Evolutionary conservation across 2,888 invertebrate genomes (phyloP), one percentile per base, ranked within the genome.

Genomic region (Apamea sordens): DNA sequence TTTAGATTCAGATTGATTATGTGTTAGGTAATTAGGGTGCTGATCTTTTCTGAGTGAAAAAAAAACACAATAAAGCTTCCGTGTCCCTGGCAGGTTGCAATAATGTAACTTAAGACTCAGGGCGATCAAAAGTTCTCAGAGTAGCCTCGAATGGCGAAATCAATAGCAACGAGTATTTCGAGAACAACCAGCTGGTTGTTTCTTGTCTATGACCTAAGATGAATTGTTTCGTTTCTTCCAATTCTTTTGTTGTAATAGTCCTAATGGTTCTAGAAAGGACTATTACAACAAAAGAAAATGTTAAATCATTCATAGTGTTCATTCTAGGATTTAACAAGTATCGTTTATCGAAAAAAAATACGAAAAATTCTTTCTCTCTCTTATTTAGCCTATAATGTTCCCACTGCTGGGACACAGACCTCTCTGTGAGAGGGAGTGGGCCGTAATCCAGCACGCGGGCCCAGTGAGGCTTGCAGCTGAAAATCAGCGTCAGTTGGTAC

Each of bases 141-240:
- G 71, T 32, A 56, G 56, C n/a, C 36, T 79, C 70, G 67, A 61
- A 73, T 47, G 36, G 15, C 18, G 28, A 84, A 73, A 79, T 79
- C 61, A 67, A 79, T 79, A 78, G 15, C 61, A 71, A 47, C 32
- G 47, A 61, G 41, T 56, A 32, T 73, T 73, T 50, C 18, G 47
- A 67, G 18, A 70, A 80, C 76, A 82, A 82, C 67, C 47, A 24
- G 36, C 61, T 71, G 11, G 44, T 71, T 71, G 44, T 83, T 71
- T 67, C 41, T 82, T 50, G 61, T 63, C 64, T 74, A 50, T 71
- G 41, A 68, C 24, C 65, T 73, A 72, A 32, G n/a, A 53, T 50
- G 3, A 67, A 76, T 65, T 67, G 64, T 76, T 76, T 18, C 3
- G 50, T 73, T 69, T 63, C 36, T 72, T 18, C 3, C n/a, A 56